A percentile compares a stretch with the other conserved stretches of the same genome.
Conservation (phyloP, 1,140 invertebrate genomes). For the Tetramorium simillimum region DNA sequence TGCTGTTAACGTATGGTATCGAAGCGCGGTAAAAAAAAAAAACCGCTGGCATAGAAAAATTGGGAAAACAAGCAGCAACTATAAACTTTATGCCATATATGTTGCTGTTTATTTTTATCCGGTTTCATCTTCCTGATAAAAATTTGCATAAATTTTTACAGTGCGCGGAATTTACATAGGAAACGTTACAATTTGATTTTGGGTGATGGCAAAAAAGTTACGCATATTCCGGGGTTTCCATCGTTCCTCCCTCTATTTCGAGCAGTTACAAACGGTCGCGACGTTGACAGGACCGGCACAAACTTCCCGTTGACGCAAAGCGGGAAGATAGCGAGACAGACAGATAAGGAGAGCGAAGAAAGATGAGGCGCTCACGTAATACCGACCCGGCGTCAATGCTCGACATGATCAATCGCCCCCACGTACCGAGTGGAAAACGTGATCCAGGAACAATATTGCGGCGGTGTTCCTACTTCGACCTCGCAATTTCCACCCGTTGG, state of each 20-base stretch:
- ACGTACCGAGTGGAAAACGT: constrained; percentile 67
- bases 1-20: neutral
- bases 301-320: constrained; percentile 5
- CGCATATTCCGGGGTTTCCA: neutral
- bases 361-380: constrained; percentile 68
- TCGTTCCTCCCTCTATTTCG: neutral
- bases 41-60: neutral
- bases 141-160: constrained; percentile 3
- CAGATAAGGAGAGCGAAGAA: constrained; percentile 66
- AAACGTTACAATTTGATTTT: constrained; percentile 7
- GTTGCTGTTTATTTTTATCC: neutral
- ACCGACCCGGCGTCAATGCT: constrained; percentile 66
- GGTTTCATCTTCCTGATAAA: neutral
- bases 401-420: constrained; percentile 73
- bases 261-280: constrained; percentile 32
- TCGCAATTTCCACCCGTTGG: constrained; percentile 53
- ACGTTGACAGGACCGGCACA: constrained; percentile 59
- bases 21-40: constrained; percentile 11
- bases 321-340: constrained; percentile 58
- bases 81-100: neutral
- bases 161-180: neutral
- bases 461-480: constrained; percentile 59
- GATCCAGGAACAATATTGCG: constrained; percentile 74
- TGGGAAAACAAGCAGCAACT: neutral
- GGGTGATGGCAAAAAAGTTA: constrained; percentile 4